A percentile compares a stretch with the other conserved stretches of the same genome.
Evolutionary conservation across 2,797 vertebrate genomes (phyloP).

Genomic region (Clarias laeviceps): DNA sequence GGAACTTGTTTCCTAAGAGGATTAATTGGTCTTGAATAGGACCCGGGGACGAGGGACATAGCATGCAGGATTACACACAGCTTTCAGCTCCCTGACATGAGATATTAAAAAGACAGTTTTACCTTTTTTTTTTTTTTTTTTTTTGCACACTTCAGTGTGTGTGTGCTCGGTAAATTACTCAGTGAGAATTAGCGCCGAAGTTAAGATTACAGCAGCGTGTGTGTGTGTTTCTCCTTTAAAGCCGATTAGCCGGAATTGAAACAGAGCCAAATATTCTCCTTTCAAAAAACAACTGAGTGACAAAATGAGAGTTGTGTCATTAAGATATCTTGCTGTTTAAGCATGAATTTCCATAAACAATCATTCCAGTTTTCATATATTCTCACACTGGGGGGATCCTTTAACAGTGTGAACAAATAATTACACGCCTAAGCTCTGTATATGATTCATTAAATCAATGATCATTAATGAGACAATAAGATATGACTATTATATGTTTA

Average conservation of each 20-base stretch:
- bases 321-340: conserved; percentile 13
- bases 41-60: conserved; percentile 60
- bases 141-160: conserved; percentile 53
- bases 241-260: conserved; percentile 71
- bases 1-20: conserved; percentile 63
- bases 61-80: conserved; percentile 73
- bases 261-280: conserved; percentile 62
- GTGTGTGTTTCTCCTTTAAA: conserved; percentile 67
- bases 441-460: neutral
- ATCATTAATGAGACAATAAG: conserved; percentile 10
- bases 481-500: conserved; percentile 1
- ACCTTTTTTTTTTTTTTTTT: conserved; percentile 71
- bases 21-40: conserved; percentile 61
- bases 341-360: conserved; percentile 6
- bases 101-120: conserved; percentile 71
- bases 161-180: conserved; percentile 5
- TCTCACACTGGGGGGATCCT: neutral
- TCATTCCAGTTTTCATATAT: conserved; percentile 1
- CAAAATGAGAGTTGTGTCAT: conserved; percentile 34
- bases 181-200: conserved; percentile 65
- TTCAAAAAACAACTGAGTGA: conserved; percentile 14
- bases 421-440: conserved; percentile 6
- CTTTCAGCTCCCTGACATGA: conserved; percentile 71
- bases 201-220: conserved; percentile 67
- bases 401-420: conserved; percentile 24